phyloP scores from a whole-genome alignment of 2,113 vertebrate species.

The Ceyx cyanopectus region DNA sequence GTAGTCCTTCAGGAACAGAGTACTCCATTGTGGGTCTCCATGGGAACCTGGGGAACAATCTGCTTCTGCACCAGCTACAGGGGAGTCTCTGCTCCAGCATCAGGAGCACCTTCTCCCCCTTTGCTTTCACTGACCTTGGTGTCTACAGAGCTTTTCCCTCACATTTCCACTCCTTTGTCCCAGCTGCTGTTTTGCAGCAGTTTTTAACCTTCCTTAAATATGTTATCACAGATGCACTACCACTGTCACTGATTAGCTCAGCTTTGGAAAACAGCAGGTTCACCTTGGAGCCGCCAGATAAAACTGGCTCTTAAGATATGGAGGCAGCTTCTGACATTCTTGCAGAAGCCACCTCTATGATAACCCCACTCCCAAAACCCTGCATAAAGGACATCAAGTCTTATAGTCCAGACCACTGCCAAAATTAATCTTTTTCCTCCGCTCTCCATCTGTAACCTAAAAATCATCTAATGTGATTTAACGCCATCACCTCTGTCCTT shows the following conservation, averaged over 20 bases:
- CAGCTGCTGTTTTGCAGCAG: background rate
- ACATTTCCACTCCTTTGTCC: background rate
- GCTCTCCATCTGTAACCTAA: background rate
- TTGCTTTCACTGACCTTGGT: background rate
- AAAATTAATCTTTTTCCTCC: background rate
- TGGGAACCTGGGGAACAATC: background rate
- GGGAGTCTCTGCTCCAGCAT: fast-evolving
- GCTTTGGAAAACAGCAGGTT: background rate
- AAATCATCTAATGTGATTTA: background rate
- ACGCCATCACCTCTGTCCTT: background rate
- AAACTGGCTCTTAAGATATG: background rate
- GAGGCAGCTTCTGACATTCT: background rate
- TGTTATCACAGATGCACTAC: background rate
- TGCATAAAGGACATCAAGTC: background rate
- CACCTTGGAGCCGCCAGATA: fast-evolving
- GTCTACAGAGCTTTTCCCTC: background rate
- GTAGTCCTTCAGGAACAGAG: background rate
- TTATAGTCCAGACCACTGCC: background rate
- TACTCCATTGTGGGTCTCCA: fast-evolving
- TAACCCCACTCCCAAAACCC: fast-evolving
- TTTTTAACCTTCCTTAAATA: background rate
- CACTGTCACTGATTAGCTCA: background rate
- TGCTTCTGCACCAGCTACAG: fast-evolving
- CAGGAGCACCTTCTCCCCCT: background rate
- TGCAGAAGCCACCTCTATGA: background rate